These are phyloP conservation scores for Polydrusus cervinus DNA, from an alignment of 2,888 invertebrate genomes.

Conservation along the genomic window DNA sequence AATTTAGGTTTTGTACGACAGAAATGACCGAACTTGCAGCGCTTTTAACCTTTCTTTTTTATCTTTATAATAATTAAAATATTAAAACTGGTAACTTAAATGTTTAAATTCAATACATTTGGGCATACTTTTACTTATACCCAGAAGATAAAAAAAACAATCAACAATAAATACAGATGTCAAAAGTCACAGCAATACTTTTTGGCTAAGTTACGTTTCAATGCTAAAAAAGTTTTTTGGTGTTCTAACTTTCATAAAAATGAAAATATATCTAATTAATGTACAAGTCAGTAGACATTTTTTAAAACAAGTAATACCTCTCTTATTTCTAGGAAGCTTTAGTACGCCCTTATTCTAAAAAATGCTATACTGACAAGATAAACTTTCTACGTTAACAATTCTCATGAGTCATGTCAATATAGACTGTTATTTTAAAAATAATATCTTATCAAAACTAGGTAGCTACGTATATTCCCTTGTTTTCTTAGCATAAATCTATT, in stretches of 20 bases:
- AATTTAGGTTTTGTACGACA: no score
- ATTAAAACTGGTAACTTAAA: conserved; percentile 8
- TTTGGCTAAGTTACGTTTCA: conserved; percentile 42
- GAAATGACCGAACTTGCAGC: no score
- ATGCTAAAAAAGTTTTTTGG: conserved; percentile 10
- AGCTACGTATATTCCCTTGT: no score
- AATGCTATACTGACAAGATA: no score
- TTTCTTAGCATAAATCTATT: no score
- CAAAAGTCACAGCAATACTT: conserved; percentile 40
- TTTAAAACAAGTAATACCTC: background rate
- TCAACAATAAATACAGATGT: conserved; percentile 13
- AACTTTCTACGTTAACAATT: no score
- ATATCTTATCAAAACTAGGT: no score
- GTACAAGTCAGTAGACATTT: background rate
- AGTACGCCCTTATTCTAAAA: no score
- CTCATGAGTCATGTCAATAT: no score
- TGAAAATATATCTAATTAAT: background rate
- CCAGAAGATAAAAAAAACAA: conserved; percentile 21
- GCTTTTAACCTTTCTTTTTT: no score
- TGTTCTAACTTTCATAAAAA: conserved; percentile 11
- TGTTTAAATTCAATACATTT: background rate
- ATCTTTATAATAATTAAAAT: background rate
- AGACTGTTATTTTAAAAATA: no score
- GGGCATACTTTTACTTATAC: conserved; percentile 1
- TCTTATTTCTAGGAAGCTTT: background rate